Conservation (phyloP, 1,140 invertebrate genomes). For the Polypedilum pembai region DNA sequence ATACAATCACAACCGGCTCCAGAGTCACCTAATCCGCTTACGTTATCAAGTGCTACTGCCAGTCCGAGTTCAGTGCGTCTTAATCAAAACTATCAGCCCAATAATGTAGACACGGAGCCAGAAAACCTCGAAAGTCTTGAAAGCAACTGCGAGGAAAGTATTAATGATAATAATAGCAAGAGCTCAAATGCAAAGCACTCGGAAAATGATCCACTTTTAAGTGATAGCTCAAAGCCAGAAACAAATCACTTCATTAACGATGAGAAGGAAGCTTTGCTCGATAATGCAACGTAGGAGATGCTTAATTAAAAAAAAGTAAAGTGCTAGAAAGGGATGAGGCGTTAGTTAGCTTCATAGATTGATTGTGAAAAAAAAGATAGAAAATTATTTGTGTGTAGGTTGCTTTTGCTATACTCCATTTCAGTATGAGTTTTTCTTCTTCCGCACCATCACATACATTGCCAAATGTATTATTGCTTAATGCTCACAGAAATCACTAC, state of each 20-base stretch:
- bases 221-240: not conserved
- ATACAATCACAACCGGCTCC: not conserved
- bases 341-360: not conserved
- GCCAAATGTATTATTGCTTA: no score
- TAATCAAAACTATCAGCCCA: constrained; percentile 23
- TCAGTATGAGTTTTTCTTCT: not conserved
- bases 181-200: not conserved
- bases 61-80: constrained; percentile 6
- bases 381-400: not conserved
- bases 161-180: not conserved
- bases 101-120: not conserved
- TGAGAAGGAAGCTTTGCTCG: constrained; percentile 20
- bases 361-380: not conserved
- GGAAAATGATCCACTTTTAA: constrained; percentile 20
- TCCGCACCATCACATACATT: not conserved
- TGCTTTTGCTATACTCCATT: not conserved
- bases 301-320: not conserved
- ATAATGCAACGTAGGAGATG: constrained; percentile 17
- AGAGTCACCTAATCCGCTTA: not conserved
- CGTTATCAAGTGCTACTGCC: constrained; percentile 9
- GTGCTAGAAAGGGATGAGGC: not conserved
- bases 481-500: not conserved
- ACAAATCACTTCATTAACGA: constrained; percentile 15
- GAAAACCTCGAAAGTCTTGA: constrained; percentile 5
- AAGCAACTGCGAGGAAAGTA: constrained; percentile 24